Evolutionary conservation across 2,888 invertebrate species (phyloP).

Genomic region (Chelonus formosanus): DNA sequence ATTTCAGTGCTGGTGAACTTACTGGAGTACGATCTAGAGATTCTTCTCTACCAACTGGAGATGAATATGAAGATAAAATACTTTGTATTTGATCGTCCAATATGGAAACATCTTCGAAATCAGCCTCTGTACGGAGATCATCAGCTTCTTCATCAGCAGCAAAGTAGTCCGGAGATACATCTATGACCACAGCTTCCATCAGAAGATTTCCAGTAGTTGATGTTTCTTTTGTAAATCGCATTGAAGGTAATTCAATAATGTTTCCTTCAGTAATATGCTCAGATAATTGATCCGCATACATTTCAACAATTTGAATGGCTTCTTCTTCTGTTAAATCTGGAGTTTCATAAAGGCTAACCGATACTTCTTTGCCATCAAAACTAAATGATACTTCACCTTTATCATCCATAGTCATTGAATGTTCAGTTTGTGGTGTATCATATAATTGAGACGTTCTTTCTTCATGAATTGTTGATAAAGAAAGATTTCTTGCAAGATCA

Average conservation of each 20-base stretch:
- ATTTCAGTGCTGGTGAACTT: constrained; percentile 68
- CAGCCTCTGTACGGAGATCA: constrained; percentile 86
- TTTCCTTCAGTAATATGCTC: constrained; percentile 88
- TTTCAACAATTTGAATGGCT: constrained; percentile 89
- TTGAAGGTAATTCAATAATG: constrained; percentile 84
- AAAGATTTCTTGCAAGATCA: constrained; percentile 78
- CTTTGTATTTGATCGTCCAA: constrained; percentile 74
- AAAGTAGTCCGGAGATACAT: constrained; percentile 87
- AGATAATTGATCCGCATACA: constrained; percentile 92
- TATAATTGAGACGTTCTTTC: constrained; percentile 89
- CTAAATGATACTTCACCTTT: constrained; percentile 89
- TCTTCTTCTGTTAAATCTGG: constrained; percentile 93
- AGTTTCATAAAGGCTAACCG: constrained; percentile 89
- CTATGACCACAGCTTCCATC: constrained; percentile 92
- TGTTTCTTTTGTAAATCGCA: constrained; percentile 88
- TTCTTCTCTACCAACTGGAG: constrained; percentile 45
- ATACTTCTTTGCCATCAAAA: constrained; percentile 91
- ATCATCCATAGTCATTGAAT: constrained; percentile 78
- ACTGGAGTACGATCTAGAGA: constrained; percentile 27
- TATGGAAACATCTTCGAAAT: constrained; percentile 85
- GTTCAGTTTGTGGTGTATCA: constrained; percentile 80
- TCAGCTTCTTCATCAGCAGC: constrained; percentile 82
- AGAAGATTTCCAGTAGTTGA: constrained; percentile 86
- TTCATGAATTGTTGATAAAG: constrained; percentile 89
- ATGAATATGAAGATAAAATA: constrained; percentile 47